Percentiles rank a stretch among this genome's conserved stretches.
Evolutionary conservation across 2,113 vertebrate species (phyloP).

Genomic region (Dasyprocta punctata): DNA sequence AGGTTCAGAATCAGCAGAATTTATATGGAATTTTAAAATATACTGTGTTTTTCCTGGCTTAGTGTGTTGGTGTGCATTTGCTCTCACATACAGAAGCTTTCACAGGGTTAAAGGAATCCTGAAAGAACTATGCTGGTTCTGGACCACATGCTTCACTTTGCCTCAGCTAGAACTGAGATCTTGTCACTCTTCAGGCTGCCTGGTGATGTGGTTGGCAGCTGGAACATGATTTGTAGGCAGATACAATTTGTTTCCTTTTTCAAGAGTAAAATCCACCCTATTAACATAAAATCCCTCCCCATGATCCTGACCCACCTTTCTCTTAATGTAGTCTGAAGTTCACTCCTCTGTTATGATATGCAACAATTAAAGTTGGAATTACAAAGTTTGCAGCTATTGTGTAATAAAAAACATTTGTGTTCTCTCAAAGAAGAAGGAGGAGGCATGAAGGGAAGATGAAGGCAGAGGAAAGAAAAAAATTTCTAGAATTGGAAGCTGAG

Average conservation of each 20-base stretch:
- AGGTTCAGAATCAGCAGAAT: not conserved
- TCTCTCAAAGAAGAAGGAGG: constrained; percentile 53
- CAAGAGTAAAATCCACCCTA: not conserved
- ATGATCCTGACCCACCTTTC: constrained; percentile 35
- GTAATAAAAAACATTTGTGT: constrained; percentile 82
- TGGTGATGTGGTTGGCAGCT: not conserved
- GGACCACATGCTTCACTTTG: not conserved
- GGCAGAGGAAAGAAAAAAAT: not conserved
- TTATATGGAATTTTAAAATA: not conserved
- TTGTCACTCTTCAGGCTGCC: not conserved
- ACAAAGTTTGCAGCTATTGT: constrained; percentile 82
- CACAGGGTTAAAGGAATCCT: not conserved
- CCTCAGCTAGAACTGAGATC: not conserved
- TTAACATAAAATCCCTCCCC: not conserved
- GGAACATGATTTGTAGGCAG: not conserved
- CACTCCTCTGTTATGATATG: constrained; percentile 73
- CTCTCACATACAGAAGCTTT: not conserved
- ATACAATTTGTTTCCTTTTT: not conserved
- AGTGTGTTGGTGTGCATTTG: rapidly evolving
- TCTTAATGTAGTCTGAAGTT: constrained; percentile 67
- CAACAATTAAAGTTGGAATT: constrained; percentile 72
- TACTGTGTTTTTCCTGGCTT: not conserved
- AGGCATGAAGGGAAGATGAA: constrained; percentile 16
- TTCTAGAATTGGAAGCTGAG: constrained; percentile 55
- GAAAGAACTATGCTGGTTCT: no score